Conservation (phyloP, 2,888 invertebrate species). For the Ornithoptera priamus region DNA sequence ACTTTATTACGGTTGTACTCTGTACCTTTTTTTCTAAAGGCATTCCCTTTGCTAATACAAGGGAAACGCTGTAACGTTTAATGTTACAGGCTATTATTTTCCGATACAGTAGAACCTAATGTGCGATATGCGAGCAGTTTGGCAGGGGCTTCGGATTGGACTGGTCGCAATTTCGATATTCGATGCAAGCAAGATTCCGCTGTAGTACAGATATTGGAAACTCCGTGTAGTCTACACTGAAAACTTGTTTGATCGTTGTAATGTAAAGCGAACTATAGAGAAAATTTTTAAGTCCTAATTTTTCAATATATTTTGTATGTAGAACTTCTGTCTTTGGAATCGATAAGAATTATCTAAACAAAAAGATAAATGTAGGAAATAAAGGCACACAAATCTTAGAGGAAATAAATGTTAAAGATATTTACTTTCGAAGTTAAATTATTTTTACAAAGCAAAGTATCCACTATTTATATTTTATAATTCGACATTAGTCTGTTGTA, state of each 20-base stretch:
- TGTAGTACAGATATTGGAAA: slow-evolving; percentile 18
- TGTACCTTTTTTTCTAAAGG: not conserved
- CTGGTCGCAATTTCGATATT: slow-evolving; percentile 18
- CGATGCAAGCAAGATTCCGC: slow-evolving; percentile 18
- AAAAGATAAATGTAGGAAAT: no score
- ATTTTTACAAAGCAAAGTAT: no score
- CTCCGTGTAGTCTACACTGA: slow-evolving; percentile 11
- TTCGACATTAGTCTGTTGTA: no score
- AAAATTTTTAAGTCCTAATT: no score
- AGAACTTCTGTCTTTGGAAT: no score
- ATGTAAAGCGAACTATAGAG: not conserved
- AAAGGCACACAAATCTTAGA: no score
- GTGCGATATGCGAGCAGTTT: slow-evolving; percentile 13
- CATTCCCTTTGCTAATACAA: slow-evolving; percentile 1
- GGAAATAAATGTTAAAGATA: no score
- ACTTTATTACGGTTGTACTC: not conserved
- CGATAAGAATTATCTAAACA: no score
- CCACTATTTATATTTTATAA: no score
- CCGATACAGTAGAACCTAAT: slow-evolving; percentile 23
- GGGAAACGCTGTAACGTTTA: slow-evolving; percentile 15
- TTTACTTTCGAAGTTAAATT: no score
- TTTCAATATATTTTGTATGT: no score
- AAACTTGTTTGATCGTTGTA: slow-evolving; percentile 9
- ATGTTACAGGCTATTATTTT: slow-evolving; percentile 22
- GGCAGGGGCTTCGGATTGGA: slow-evolving; percentile 5